A percentile compares a stretch with the other conserved stretches of the same genome.
These are phyloP conservation scores for Cyprinodon variegatus DNA, from an alignment of 2,113 vertebrate genomes.

Conservation along the genomic window DNA sequence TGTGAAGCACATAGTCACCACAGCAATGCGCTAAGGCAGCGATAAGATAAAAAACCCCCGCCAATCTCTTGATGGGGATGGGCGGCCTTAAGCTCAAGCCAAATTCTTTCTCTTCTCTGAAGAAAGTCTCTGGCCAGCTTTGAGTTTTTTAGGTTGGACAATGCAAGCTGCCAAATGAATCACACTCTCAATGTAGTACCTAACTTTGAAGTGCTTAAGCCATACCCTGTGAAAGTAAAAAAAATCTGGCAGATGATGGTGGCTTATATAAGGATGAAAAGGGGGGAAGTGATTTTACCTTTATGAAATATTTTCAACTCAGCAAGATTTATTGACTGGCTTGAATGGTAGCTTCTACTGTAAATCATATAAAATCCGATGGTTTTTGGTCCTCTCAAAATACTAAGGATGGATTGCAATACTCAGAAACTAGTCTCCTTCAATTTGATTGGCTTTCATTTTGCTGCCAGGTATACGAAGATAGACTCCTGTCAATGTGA, in stretches of 20 bases:
- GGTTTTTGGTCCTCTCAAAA: slow-evolving; percentile 17
- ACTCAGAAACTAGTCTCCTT: slow-evolving; percentile 56
- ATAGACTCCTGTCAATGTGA: slow-evolving; percentile 69
- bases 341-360: background rate
- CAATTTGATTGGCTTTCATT: slow-evolving; percentile 51
- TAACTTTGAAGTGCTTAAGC: slow-evolving; percentile 74
- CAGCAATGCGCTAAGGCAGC: slow-evolving; percentile 77
- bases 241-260: slow-evolving; percentile 44
- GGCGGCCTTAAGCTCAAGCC: slow-evolving; percentile 75
- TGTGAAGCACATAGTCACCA: slow-evolving; percentile 85
- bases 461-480: slow-evolving; percentile 68
- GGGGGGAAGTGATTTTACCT: slow-evolving; percentile 31
- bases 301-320: slow-evolving; percentile 30
- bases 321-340: slow-evolving; percentile 5
- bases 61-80: slow-evolving; percentile 73
- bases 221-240: slow-evolving; percentile 54
- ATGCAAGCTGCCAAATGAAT: slow-evolving; percentile 76
- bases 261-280: slow-evolving; percentile 49
- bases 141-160: slow-evolving; percentile 71
- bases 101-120: slow-evolving; percentile 75
- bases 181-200: slow-evolving; percentile 64
- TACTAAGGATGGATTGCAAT: slow-evolving; percentile 5
- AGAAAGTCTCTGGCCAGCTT: slow-evolving; percentile 70
- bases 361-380: slow-evolving; percentile 10
- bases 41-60: slow-evolving; percentile 74